phyloP scores from a whole-genome alignment of 1,140 invertebrate species.

The Hestina assimilis region DNA sequence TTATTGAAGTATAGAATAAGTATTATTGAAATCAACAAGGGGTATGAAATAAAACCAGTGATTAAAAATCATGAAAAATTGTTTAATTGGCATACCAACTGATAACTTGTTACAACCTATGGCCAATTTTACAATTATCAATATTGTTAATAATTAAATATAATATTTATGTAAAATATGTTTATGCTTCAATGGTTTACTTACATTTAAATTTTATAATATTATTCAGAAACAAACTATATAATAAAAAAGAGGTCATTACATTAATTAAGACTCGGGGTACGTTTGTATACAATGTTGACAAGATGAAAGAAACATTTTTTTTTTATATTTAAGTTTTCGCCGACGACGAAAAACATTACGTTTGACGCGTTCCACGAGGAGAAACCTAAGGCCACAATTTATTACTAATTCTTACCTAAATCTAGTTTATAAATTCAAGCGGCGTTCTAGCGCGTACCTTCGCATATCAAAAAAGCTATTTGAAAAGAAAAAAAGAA shows the following conservation, averaged over 20 bases:
- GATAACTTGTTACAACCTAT: conserved; percentile 77
- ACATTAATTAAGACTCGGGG: conserved; percentile 57
- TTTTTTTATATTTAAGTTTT: not conserved
- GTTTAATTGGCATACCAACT: conserved; percentile 78
- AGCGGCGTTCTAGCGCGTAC: conserved; percentile 46
- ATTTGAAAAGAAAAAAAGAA: conserved; percentile 43
- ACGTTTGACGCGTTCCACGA: conserved; percentile 29
- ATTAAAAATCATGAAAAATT: conserved; percentile 78
- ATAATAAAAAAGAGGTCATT: conserved; percentile 65
- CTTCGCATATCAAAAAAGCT: conserved; percentile 26
- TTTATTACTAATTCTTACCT: conserved; percentile 70
- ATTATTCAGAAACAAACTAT: conserved; percentile 70
- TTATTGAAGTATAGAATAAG: too few relatives aligned
- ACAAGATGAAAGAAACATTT: conserved; percentile 32
- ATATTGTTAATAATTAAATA: conserved; percentile 78
- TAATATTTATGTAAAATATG: conserved; percentile 78
- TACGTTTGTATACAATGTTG: conserved; percentile 64
- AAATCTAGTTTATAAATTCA: conserved; percentile 45
- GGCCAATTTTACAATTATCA: conserved; percentile 78
- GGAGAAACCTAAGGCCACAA: conserved; percentile 70
- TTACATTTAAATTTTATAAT: conserved; percentile 77
- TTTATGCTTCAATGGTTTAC: conserved; percentile 76
- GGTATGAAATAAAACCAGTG: conserved; percentile 58
- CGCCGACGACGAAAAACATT: conserved; percentile 1
- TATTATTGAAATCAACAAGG: too few relatives aligned